Evolutionary conservation across 2,113 vertebrate species (phyloP).

Genomic region (Spilogale gracilis): DNA sequence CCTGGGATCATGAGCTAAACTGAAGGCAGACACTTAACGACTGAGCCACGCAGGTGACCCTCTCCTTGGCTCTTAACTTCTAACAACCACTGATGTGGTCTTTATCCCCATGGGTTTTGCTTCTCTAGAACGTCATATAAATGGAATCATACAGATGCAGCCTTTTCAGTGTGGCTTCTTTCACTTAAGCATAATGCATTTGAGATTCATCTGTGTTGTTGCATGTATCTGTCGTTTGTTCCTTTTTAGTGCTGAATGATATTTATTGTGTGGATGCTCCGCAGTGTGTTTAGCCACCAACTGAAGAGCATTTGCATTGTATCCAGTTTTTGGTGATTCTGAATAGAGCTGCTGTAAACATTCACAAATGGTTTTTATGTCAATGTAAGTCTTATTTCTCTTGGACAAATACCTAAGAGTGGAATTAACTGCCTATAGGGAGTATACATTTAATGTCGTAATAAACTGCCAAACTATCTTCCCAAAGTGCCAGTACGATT

Average conservation of each 20-base stretch:
- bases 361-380: constrained; percentile 24
- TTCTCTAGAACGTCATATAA: background rate
- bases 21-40: background rate
- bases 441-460: constrained; percentile 44
- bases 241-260: constrained; percentile 31
- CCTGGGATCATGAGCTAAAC: background rate
- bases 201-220: background rate
- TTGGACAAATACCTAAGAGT: background rate
- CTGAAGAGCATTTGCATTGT: background rate
- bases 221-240: background rate
- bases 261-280: background rate
- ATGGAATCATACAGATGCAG: background rate
- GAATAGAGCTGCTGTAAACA: background rate
- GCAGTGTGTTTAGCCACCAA: background rate
- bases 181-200: background rate
- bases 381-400: background rate
- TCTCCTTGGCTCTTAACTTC: background rate
- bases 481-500: background rate
- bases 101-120: background rate
- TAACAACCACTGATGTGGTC: background rate
- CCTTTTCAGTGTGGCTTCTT: constrained; percentile 22
- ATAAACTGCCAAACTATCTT: background rate
- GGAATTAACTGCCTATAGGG: background rate
- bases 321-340: background rate
- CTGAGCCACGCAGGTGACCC: background rate